A percentile compares a stretch with the other conserved stretches of the same genome.
Evolutionary conservation across 2,113 vertebrate genomes (phyloP).

Genomic region (Corythoichthys haematopterus): DNA sequence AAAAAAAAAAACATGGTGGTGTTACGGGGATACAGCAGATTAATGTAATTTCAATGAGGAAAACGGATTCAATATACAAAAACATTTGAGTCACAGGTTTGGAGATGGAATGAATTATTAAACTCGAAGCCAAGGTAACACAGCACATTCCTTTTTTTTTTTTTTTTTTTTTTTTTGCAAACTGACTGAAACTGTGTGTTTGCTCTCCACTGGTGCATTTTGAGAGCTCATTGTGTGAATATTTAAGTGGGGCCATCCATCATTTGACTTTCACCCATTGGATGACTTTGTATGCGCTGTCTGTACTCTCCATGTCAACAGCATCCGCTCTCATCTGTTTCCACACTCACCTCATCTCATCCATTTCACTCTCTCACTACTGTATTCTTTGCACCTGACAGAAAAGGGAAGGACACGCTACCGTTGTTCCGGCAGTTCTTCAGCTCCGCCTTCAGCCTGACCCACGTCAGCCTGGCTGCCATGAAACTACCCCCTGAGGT

Average conservation of each 20-base stretch:
- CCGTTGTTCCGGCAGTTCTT: slow-evolving; percentile 83
- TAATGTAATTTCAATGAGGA: not conserved
- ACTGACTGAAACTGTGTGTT: slow-evolving; percentile 31
- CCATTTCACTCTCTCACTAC: slow-evolving; percentile 1
- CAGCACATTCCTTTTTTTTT: not conserved
- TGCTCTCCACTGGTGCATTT: slow-evolving; percentile 31
- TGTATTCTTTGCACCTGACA: slow-evolving; percentile 32
- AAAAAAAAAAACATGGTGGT: not conserved
- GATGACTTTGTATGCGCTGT: slow-evolving; percentile 15
- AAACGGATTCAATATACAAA: not conserved
- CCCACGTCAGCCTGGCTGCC: slow-evolving; percentile 75
- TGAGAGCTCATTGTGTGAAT: slow-evolving; percentile 42
- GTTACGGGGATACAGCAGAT: not conserved
- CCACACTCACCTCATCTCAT: not conserved
- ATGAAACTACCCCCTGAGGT: slow-evolving; percentile 80
- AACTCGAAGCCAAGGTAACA: not conserved
- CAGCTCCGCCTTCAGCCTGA: slow-evolving; percentile 79
- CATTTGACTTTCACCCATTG: slow-evolving; percentile 42
- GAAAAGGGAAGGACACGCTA: slow-evolving; percentile 78
- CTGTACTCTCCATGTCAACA: slow-evolving; percentile 25
- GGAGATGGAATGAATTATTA: not conserved
- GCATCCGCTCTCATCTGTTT: slow-evolving; percentile 20
- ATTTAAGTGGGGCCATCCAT: slow-evolving; percentile 51
- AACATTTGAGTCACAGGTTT: not conserved
- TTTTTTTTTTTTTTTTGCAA: slow-evolving; percentile 6